Conservation (phyloP, 2,888 invertebrate genomes). For the Acleris cristana region DNA sequence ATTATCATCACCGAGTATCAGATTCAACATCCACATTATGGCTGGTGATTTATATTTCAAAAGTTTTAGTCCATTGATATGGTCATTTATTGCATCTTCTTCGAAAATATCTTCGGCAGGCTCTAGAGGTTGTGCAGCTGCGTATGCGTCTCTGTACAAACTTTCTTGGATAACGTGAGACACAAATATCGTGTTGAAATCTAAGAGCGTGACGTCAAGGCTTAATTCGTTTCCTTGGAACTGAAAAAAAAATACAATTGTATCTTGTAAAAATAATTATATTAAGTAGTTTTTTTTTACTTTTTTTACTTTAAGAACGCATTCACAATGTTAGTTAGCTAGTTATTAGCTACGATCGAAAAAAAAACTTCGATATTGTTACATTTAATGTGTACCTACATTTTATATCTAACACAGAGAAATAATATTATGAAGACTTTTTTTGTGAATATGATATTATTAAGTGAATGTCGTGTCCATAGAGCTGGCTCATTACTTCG, state of each 20-base stretch:
- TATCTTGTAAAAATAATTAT: no score
- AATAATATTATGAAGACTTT: no score
- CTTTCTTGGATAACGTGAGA: conserved; percentile 73
- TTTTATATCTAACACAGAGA: no score
- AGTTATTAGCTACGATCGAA: no score
- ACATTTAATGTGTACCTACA: no score
- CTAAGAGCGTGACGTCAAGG: conserved; percentile 54
- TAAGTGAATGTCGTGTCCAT: no score
- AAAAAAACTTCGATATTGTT: no score
- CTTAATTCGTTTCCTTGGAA: conserved; percentile 52
- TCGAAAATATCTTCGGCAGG: conserved; percentile 51
- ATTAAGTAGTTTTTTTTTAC: no score
- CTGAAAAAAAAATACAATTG: conserved; percentile 53
- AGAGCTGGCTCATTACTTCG: no score
- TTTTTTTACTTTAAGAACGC: no score
- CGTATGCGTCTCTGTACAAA: conserved; percentile 60
- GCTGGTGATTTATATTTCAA: conserved; percentile 68
- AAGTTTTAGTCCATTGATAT: conserved; percentile 51
- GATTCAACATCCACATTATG: conserved; percentile 61
- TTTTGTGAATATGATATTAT: no score
- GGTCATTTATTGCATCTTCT: conserved; percentile 55
- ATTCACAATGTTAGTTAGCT: no score
- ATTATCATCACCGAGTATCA: conserved; percentile 51
- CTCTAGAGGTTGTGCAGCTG: conserved; percentile 50
- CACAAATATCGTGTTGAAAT: conserved; percentile 66